Percentiles rank a stretch among this genome's conserved stretches.
phyloP scores from a whole-genome alignment of 2,113 vertebrate genomes.

The Strix aluco region DNA sequence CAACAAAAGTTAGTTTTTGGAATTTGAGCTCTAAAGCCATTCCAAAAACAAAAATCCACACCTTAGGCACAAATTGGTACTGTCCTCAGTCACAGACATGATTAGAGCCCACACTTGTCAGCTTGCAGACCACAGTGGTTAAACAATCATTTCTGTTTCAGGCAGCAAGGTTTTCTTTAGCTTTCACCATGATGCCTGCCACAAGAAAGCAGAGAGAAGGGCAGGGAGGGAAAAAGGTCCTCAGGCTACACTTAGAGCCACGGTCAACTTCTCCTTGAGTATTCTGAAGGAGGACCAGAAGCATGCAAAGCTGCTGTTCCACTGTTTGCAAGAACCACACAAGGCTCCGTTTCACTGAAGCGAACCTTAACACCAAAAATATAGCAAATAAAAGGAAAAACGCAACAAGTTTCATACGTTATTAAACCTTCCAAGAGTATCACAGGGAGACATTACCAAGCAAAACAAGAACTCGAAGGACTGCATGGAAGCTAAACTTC shows the following conservation, averaged over 20 bases:
- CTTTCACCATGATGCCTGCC: background rate
- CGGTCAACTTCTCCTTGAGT: accelerated
- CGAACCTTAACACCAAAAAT: background rate
- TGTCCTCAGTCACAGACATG: background rate
- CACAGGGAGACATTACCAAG: accelerated
- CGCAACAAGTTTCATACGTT: background rate
- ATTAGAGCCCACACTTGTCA: background rate
- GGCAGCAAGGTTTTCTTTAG: background rate
- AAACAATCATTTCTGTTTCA: background rate
- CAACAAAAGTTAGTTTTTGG: background rate
- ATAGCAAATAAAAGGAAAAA: background rate
- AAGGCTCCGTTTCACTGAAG: background rate
- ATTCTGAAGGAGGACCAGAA: background rate
- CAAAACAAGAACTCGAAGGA: background rate
- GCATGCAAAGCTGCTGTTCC: background rate
- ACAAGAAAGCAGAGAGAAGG: background rate
- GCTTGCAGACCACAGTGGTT: background rate
- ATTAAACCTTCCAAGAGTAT: background rate
- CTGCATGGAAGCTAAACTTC: background rate
- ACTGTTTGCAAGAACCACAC: background rate
- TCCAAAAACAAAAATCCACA: background rate
- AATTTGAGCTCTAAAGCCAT: background rate
- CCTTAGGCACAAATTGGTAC: background rate
- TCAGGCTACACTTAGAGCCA: background rate
- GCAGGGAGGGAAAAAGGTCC: background rate